Base-by-base conservation (phyloP, 2,797 vertebrate species). In the Sebastes steindachneri region DNA sequence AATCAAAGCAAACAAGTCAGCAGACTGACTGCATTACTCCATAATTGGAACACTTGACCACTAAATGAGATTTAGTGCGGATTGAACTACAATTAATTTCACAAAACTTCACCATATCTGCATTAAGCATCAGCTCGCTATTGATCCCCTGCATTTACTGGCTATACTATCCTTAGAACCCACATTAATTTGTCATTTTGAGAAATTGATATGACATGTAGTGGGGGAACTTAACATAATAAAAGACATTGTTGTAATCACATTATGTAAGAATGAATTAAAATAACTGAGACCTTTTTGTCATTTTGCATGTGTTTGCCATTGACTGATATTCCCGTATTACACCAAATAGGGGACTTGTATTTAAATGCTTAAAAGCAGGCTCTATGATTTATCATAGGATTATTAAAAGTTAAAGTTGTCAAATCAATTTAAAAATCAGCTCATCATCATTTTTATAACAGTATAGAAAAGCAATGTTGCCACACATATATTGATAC, bases 11-110 rank as follows among this genome's bases (percentile, higher is more conserved):
- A 70, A 62, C 19, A 77, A 45, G 58, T 73, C 45, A 80, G 65
- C 63, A 63, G 33, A 64, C 55, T 72, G 68, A 37, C 76, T 54
- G 48, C 26, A 71, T 71, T 54, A 59, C 31, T 51, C 53, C 0
- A 2, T 77, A 75, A 81, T 62, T 57, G 60, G 60, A 64, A 79
- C 72, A 74, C 51, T 73, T 78, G 54, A 55, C 65, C 72, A 77
- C 15, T 53, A 59, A 88, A 79, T 82, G 35, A 28, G 51, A 85
- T 76, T 72, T 74, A 37, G 31, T 62, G 53, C 25, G 5, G 19
- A 75, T 31, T 37, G n/a, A 58, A 67, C 51, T n/a, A 26, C 14
- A 62, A 77, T 87, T 82, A 26, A 85, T 85, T 76, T 77, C 11
- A 35, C 15, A 37, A 75, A 77, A 86, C 51, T 59, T 79, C 79